Base-by-base conservation (phyloP, 2,888 invertebrate species). In the Boloria selene region DNA sequence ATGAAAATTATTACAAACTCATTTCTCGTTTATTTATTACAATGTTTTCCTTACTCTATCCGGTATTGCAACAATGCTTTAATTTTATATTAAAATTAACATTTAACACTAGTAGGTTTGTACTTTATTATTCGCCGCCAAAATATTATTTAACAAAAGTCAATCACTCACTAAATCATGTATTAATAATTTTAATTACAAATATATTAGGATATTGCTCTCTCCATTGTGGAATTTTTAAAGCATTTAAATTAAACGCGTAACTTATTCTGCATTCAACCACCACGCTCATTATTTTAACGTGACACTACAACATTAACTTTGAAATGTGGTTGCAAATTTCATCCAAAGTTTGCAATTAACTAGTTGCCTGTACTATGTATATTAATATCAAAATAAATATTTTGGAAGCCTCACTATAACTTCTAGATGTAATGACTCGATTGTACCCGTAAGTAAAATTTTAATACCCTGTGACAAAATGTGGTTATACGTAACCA, bases 271-370 rank as follows among this genome's bases (percentile, higher is more conserved):
- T 70, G 70, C 59, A 63, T 81, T 79, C 74, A 74, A 79, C 79
- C 80, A 77, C 78, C 47, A 38, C 49, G 79, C 80, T 84, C 84
- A 86, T 87, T 87, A 87, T 86, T 85, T 83, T 79, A 79, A 75
- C 79, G 82, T 84, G 84, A 84, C 84, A 81, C 82, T 82, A 85
- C 85, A 84, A 82, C 83, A 87, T 87, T 85, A 86, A 87, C 82
- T 87, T 86, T 81, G 84, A 87, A 89, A 87, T 87, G 85, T 82
- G 86, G 86, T 85, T 81, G 81, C 79, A 83, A 89, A 84, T 87
- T 85, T 86, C 86, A 88, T 86, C 80, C 84, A 83, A 85, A 84
- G 81, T 82, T 85, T 84, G 85, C 88, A 89, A 88, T 89, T 88
- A 89, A 89, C 86, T 84, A 86, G 85, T 83, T 81, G 83, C 77